phyloP scores from a whole-genome alignment of 2,797 vertebrate species.

The Oreonectes daqikongensis region DNA sequence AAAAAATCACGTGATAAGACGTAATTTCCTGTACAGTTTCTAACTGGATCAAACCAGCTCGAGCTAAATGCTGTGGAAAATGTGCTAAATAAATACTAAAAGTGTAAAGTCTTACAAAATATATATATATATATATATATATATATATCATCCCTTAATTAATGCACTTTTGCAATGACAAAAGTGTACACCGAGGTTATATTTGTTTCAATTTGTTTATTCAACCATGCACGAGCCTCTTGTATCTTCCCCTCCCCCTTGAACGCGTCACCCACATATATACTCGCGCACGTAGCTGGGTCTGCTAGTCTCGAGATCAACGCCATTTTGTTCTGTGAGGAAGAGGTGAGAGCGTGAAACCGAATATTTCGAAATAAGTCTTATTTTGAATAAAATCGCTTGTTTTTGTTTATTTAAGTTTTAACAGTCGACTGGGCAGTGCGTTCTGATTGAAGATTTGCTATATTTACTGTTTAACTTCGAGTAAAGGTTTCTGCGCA shows the following conservation, averaged over 20 bases:
- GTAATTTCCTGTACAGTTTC: not conserved
- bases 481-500: slow-evolving; percentile 23
- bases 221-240: not conserved
- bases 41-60: not conserved
- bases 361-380: not conserved
- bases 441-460: not conserved
- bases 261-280: slow-evolving; percentile 30
- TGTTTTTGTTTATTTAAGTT: rapidly evolving
- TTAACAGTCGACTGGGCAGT: not conserved
- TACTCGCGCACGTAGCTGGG: not conserved
- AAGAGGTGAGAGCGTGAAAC: slow-evolving; percentile 20
- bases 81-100: not conserved
- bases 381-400: not conserved
- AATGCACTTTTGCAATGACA: too few relatives aligned
- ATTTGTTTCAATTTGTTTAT: not conserved
- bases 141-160: too few relatives aligned
- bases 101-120: not conserved
- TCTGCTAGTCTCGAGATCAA: not conserved
- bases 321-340: slow-evolving; percentile 29
- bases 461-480: not conserved
- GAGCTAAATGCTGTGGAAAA: not conserved
- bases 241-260: slow-evolving; percentile 20
- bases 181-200: not conserved
- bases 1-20: slow-evolving; percentile 11
- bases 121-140: too few relatives aligned